Conservation (phyloP, 2,888 invertebrate genomes). For the Melipona bicolor region DNA sequence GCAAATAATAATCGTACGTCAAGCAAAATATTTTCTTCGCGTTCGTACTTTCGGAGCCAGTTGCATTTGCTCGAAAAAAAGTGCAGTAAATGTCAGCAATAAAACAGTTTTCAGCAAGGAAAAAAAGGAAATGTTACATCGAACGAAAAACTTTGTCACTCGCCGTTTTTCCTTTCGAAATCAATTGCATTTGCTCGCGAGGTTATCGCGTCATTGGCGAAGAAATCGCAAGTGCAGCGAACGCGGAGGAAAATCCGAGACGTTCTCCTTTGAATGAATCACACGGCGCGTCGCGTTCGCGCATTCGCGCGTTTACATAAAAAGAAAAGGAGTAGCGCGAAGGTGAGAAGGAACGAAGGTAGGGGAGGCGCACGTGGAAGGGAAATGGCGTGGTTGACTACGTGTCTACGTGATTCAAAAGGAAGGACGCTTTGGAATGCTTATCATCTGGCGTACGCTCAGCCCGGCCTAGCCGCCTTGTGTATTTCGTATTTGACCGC, state of each 20-base stretch:
- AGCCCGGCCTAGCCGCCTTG: slow-evolving; percentile 25
- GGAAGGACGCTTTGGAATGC: slow-evolving; percentile 65
- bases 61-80: too few relatives aligned
- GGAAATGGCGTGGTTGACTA: slow-evolving; percentile 51
- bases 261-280: slow-evolving; percentile 37
- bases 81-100: not conserved
- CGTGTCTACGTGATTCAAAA: slow-evolving; percentile 65
- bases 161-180: not conserved
- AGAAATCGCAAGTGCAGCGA: not conserved
- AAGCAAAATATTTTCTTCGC: too few relatives aligned
- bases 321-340: not conserved
- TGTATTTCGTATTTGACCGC: slow-evolving; percentile 55
- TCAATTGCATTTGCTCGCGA: not conserved
- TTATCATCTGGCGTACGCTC: slow-evolving; percentile 47
- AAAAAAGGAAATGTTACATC: not conserved
- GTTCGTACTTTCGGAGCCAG: too few relatives aligned
- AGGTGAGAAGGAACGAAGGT: not conserved
- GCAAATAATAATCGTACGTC: too few relatives aligned
- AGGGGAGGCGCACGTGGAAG: slow-evolving; percentile 24
- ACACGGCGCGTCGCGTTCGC: slow-evolving; percentile 1
- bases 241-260: slow-evolving; percentile 4
- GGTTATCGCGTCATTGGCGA: not conserved
- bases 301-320: slow-evolving; percentile 21
- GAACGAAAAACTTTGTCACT: not conserved
- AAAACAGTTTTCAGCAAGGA: not conserved